Percentiles rank a stretch among this genome's conserved stretches.
phyloP scores from a whole-genome alignment of 2,797 vertebrate genomes.

The Onychomys arenicola region DNA sequence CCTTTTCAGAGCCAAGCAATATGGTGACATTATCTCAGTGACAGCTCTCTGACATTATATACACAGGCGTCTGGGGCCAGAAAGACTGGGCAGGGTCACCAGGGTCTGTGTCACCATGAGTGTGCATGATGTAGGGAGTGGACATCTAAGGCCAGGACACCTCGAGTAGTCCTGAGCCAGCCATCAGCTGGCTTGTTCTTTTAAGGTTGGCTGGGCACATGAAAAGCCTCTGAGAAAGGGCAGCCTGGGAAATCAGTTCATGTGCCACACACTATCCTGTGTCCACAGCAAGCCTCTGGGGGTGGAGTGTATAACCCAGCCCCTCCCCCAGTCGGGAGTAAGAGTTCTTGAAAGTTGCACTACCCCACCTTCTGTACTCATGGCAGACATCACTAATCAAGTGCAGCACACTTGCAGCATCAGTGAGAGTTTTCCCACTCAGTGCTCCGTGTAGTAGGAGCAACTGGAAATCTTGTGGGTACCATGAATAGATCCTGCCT shows the following conservation, averaged over 20 bases:
- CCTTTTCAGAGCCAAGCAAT: not conserved
- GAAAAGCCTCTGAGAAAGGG: not conserved
- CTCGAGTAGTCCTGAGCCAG: rapidly evolving
- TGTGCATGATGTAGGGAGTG: too few species aligned
- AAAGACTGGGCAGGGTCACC: not conserved
- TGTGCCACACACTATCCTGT: not conserved
- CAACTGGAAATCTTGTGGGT: rapidly evolving
- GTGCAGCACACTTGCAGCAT: not conserved
- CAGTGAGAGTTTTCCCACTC: not conserved
- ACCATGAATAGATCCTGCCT: not conserved
- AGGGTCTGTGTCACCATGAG: rapidly evolving
- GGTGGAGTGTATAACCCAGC: not conserved
- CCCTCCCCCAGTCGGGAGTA: too few species aligned
- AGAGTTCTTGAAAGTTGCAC: rapidly evolving
- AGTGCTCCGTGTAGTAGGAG: not conserved
- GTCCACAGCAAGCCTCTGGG: not conserved
- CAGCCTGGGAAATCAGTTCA: not conserved
- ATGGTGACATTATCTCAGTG: rapidly evolving
- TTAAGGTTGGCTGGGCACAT: not conserved
- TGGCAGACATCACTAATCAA: not conserved
- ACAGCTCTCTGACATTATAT: not conserved
- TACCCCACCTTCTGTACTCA: rapidly evolving
- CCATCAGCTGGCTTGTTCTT: not conserved
- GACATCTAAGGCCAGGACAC: not conserved
- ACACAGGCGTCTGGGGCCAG: not conserved